These are phyloP conservation scores for Andrena bucephala DNA, from an alignment of 2,888 invertebrate genomes.

Conservation along the genomic window DNA sequence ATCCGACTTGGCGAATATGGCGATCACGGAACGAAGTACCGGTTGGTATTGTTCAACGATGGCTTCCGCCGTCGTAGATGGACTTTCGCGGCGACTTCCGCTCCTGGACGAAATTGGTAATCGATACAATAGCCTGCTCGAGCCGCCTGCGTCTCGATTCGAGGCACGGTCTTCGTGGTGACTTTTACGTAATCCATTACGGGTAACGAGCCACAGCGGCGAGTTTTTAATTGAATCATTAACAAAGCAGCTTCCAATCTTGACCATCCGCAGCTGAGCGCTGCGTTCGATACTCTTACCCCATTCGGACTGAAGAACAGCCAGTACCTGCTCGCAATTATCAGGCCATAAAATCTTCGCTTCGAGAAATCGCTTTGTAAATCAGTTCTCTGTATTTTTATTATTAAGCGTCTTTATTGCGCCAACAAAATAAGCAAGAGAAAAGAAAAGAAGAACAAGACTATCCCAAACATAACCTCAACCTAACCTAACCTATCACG, in stretches of 20 bases:
- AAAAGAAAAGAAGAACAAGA: no score
- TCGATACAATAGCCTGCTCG: constrained; percentile 40
- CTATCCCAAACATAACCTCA: no score
- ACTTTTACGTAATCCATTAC: constrained; percentile 45
- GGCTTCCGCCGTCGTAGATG: constrained; percentile 67
- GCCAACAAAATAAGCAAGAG: no score
- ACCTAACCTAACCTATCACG: no score
- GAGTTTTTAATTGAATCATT: constrained; percentile 16
- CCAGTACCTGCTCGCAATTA: no score
- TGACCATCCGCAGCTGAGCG: background rate
- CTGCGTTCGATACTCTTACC: background rate
- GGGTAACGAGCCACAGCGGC: background rate
- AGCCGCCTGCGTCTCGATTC: constrained; percentile 24
- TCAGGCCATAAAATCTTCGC: no score
- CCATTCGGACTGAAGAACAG: no score
- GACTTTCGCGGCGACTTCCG: constrained; percentile 64
- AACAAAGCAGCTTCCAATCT: background rate
- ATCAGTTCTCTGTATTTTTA: no score
- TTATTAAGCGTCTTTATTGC: no score
- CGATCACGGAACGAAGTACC: constrained; percentile 57
- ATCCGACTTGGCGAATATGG: constrained; percentile 23
- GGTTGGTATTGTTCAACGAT: constrained; percentile 61
- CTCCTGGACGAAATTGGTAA: constrained; percentile 62
- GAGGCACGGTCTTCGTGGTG: constrained; percentile 40
- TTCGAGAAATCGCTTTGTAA: no score